These are phyloP conservation scores for Dallia pectoralis DNA, from an alignment of 2,797 vertebrate genomes.

Conservation along the genomic window DNA sequence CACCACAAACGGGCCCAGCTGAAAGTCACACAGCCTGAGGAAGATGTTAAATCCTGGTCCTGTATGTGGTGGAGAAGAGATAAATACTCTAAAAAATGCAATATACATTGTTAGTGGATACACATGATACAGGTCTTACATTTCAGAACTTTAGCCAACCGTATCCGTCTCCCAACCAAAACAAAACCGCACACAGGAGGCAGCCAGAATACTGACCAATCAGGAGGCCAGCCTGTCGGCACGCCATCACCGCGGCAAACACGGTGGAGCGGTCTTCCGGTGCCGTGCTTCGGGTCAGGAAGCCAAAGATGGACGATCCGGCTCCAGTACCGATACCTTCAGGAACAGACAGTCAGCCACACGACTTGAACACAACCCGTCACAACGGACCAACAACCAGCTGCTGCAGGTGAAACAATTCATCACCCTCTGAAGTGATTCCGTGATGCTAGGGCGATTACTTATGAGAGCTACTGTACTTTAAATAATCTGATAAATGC, in stretches of 20 bases:
- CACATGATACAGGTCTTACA: no score
- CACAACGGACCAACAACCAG: not conserved
- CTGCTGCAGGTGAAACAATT: no score
- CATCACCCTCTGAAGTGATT: no score
- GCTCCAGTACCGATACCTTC: conserved; percentile 80
- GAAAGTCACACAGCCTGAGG: conserved; percentile 79
- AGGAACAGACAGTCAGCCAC: not conserved
- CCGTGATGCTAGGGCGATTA: no score
- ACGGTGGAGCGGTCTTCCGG: conserved; percentile 76
- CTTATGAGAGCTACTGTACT: no score
- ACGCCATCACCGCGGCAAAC: conserved; percentile 83
- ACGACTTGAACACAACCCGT: not conserved
- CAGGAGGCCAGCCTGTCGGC: conserved; percentile 81
- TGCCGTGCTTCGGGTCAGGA: conserved; percentile 74
- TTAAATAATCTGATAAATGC: not conserved
- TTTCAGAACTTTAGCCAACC: no score
- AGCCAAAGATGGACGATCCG: conserved; percentile 81
- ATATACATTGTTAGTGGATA: no score
- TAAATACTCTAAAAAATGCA: no score
- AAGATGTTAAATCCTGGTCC: conserved; percentile 85
- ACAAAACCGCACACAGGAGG: not conserved
- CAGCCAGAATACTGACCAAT: conserved; percentile 71
- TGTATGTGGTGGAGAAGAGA: conserved; percentile 37
- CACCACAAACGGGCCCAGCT: conserved; percentile 76
- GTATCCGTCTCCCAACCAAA: no score